phyloP scores from a whole-genome alignment of 2,797 vertebrate genomes.

The Ceryle rudis region DNA sequence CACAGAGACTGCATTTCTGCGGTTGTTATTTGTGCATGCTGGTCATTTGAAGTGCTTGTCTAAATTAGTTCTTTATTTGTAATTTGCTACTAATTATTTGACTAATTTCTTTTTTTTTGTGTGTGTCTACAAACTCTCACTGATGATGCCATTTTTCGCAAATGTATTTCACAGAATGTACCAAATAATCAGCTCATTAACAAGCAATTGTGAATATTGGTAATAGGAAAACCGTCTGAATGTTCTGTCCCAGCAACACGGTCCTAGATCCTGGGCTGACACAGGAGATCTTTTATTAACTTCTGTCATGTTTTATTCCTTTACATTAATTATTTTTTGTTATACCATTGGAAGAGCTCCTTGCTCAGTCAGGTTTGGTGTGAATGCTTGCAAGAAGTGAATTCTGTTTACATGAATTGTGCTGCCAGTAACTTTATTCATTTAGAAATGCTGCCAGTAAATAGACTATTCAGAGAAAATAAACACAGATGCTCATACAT shows the following conservation, averaged over 20 bases:
- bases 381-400: background rate
- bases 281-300: background rate
- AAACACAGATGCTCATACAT: conserved; percentile 58
- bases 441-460: conserved; percentile 40
- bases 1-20: background rate
- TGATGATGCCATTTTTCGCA: background rate
- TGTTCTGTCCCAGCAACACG: background rate
- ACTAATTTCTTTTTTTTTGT: background rate
- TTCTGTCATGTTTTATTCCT: background rate
- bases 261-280: background rate
- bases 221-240: background rate
- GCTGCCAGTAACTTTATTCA: conserved; percentile 28
- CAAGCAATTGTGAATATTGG: background rate
- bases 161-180: background rate
- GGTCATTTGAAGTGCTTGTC: background rate
- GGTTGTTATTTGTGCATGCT: background rate
- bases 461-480: conserved; percentile 54
- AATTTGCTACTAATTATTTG: background rate
- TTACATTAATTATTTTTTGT: background rate
- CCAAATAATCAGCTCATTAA: background rate
- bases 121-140: background rate
- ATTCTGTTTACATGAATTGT: background rate
- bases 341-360: background rate
- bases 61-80: background rate
- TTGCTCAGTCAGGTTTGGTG: background rate